These are phyloP conservation scores for Trogon surrucura DNA, from an alignment of 2,113 vertebrate genomes.

Conservation along the genomic window DNA sequence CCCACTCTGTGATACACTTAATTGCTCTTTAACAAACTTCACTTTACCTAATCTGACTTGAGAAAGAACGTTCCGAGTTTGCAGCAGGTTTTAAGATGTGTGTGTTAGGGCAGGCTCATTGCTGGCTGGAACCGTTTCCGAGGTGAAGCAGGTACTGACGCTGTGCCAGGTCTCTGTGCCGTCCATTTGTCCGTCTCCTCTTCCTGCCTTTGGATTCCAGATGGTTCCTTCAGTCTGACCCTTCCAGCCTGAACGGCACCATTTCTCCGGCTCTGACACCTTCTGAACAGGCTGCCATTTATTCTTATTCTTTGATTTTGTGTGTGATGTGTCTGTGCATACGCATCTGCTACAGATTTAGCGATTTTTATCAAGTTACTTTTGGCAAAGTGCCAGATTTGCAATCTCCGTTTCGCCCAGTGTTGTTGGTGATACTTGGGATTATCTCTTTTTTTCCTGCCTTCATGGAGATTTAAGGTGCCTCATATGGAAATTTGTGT, in stretches of 20 bases:
- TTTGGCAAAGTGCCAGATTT: neutral
- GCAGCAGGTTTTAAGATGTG: neutral
- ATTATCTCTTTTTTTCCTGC: neutral
- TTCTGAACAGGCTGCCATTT: neutral
- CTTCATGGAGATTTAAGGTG: neutral
- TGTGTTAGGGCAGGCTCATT: neutral
- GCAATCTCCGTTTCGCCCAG: neutral
- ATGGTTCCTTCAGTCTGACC: neutral
- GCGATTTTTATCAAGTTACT: neutral
- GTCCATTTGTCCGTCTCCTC: neutral
- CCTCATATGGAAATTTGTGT: neutral
- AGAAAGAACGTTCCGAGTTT: neutral
- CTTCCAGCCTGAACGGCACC: neutral
- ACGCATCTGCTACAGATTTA: neutral
- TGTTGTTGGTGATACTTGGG: neutral
- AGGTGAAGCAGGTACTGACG: neutral
- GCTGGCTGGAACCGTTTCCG: accelerated
- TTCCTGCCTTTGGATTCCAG: neutral
- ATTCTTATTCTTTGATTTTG: neutral
- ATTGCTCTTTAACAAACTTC: constrained; percentile 54
- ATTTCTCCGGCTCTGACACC: neutral
- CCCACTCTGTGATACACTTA: constrained; percentile 48
- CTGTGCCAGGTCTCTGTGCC: neutral
- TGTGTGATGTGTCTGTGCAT: neutral
- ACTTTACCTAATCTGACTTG: neutral